Evolutionary conservation across 1,140 invertebrate species (phyloP), one percentile per base, ranked within the genome.

Genomic region (Rhyacophila brunnea): DNA sequence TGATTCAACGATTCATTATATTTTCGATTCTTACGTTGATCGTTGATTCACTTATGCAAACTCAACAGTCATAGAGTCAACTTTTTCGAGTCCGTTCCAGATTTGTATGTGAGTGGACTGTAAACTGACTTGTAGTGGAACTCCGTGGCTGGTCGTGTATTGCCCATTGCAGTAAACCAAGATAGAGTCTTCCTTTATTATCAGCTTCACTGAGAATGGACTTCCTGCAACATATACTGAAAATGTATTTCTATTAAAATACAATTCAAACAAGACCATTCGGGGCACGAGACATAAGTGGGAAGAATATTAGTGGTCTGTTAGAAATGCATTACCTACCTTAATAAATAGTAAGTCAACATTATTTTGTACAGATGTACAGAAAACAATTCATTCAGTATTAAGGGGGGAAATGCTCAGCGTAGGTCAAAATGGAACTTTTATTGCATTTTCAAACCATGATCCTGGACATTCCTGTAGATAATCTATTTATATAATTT

Each of bases 161-260:
- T 28, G 23, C 9, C 20, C 47, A 20, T 58, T 49, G 53, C 17
- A 47, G 43, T 64, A 64, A 2, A 42, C 34, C 15, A 48, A 42
- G 36, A 64, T 60, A 1, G 3, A 14, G 6, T 60, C 48, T 2
- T 64, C 38, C 28, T 17, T 32, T 11, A 64, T 58, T n/a, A 54
- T 6, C 11, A 64, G 7, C 17, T 42, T 14, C 13, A 64, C 46
- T 11, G 47, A 13, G 53, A 60, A 60, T 6, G 6, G 10, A 19
- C 51, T 38, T 48, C 62, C 62, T 64, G 58, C 42, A 64, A 64
- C 43, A 49, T 32, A 48, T 40, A 45, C 54, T 57, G 46, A 48
- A n/a, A 57, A 57, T 58, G 35, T 58, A 49, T 28, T 28, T 28
- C 23, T 43, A 43, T 43, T 14, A 43, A 43, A 15, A 14, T 10